phyloP scores from a whole-genome alignment of 2,888 invertebrate species.

The Drosophila nr. medialis region DNA sequence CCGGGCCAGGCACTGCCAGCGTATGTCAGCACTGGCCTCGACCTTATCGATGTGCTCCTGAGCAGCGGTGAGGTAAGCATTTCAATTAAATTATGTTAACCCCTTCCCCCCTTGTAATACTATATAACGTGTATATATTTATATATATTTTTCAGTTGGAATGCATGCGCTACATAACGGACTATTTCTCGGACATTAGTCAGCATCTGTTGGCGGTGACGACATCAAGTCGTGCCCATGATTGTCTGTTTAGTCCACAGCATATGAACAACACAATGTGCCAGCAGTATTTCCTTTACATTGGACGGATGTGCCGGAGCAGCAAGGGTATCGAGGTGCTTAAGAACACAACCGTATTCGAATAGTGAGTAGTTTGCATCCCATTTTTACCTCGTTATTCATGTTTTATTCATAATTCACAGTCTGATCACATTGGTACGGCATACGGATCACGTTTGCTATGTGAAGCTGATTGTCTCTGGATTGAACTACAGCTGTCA shows the following conservation, averaged over 20 bases:
- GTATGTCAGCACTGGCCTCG: conserved; percentile 83
- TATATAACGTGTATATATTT: no score
- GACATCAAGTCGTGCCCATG: conserved; percentile 91
- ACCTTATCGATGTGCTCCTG: conserved; percentile 84
- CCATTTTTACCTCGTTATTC: neutral
- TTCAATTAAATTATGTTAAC: no score
- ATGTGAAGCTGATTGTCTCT: conserved; percentile 96
- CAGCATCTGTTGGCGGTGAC: conserved; percentile 90
- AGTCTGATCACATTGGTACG: conserved; percentile 92
- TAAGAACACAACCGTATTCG: conserved; percentile 90
- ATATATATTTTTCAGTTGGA: conserved; percentile 86
- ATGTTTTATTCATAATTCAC: neutral
- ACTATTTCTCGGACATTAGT: conserved; percentile 92
- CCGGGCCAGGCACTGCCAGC: conserved; percentile 81
- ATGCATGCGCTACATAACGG: conserved; percentile 89
- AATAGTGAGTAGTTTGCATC: conserved; percentile 86
- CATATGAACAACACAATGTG: conserved; percentile 95
- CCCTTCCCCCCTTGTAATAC: no score
- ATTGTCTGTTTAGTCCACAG: conserved; percentile 94
- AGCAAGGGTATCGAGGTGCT: conserved; percentile 89
- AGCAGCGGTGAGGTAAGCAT: conserved; percentile 76
- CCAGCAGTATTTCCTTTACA: conserved; percentile 97
- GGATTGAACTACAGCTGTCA: conserved; percentile 93
- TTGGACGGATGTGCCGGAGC: conserved; percentile 93
- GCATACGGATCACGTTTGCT: conserved; percentile 94